Conservation (phyloP, 2,888 invertebrate genomes). For the Cinara cedri region DNA sequence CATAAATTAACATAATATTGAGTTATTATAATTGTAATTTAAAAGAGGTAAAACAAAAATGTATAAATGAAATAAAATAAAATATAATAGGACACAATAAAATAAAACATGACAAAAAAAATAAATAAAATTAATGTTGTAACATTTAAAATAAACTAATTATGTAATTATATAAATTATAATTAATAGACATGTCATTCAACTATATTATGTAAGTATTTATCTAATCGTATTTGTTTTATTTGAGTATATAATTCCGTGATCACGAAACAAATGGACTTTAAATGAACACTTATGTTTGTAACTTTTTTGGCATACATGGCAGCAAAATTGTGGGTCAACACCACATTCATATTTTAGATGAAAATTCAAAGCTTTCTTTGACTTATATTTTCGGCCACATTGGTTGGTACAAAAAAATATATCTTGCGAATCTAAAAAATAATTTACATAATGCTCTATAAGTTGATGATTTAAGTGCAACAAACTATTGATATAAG, state of each 20-base stretch:
- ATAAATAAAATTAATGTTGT: too few relatives aligned
- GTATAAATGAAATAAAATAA: too few relatives aligned
- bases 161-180: too few relatives aligned
- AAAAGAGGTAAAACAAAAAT: too few relatives aligned
- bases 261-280: constrained; percentile 57
- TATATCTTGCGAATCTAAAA: constrained; percentile 44
- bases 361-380: constrained; percentile 58
- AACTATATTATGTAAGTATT: too few relatives aligned
- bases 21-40: too few relatives aligned
- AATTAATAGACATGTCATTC: too few relatives aligned
- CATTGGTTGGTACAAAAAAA: constrained; percentile 58
- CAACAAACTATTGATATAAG: too few relatives aligned
- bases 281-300: constrained; percentile 61
- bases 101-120: too few relatives aligned
- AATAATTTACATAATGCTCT: constrained; percentile 21
- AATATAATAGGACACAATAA: too few relatives aligned
- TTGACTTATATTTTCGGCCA: constrained; percentile 58
- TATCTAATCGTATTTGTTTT: too few relatives aligned
- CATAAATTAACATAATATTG: not conserved
- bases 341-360: constrained; percentile 61
- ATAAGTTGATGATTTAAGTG: not conserved
- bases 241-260: constrained; percentile 36
- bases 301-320: constrained; percentile 62
- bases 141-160: too few relatives aligned
- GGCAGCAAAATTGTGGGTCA: constrained; percentile 61